phyloP scores from a whole-genome alignment of 2,797 vertebrate genomes.

The Coendou prehensilis region DNA sequence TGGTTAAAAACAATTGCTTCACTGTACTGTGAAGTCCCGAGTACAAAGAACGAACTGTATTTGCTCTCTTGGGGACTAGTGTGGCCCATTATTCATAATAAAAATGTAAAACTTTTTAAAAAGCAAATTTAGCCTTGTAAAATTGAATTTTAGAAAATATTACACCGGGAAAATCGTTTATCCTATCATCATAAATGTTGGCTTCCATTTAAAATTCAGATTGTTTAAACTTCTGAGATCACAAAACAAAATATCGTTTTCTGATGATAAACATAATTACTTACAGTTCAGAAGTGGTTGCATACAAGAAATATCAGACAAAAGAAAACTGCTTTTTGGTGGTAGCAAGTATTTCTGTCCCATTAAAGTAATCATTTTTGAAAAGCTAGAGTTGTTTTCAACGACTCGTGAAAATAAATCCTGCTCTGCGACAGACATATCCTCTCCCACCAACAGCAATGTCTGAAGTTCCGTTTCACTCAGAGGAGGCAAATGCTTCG shows the following conservation, averaged over 20 bases:
- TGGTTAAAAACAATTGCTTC: neutral
- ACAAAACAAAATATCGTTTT: conserved; percentile 55
- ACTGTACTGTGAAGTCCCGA: conserved; percentile 41
- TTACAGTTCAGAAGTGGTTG: conserved; percentile 94
- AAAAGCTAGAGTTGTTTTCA: conserved; percentile 89
- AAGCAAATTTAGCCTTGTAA: conserved; percentile 17
- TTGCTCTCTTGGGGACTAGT: neutral
- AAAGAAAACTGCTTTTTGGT: conserved; percentile 93
- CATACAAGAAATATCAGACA: conserved; percentile 95
- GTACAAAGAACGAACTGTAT: neutral
- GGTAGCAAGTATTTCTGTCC: conserved; percentile 95
- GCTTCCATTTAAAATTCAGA: conserved; percentile 47
- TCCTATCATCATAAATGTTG: conserved; percentile 27
- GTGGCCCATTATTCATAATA: neutral
- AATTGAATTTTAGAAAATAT: conserved; percentile 57
- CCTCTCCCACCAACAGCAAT: conserved; percentile 84
- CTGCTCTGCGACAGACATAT: conserved; percentile 86
- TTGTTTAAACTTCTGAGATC: conserved; percentile 37
- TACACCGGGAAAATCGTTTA: conserved; percentile 34
- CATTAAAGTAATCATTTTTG: conserved; percentile 91
- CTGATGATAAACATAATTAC: conserved; percentile 85
- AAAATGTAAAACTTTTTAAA: neutral
- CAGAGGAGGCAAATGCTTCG: conserved; percentile 91
- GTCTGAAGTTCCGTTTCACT: conserved; percentile 83
- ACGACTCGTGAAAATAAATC: conserved; percentile 92